Base-by-base conservation (phyloP, 1,140 invertebrate species). In the Contarinia nasturtii region DNA sequence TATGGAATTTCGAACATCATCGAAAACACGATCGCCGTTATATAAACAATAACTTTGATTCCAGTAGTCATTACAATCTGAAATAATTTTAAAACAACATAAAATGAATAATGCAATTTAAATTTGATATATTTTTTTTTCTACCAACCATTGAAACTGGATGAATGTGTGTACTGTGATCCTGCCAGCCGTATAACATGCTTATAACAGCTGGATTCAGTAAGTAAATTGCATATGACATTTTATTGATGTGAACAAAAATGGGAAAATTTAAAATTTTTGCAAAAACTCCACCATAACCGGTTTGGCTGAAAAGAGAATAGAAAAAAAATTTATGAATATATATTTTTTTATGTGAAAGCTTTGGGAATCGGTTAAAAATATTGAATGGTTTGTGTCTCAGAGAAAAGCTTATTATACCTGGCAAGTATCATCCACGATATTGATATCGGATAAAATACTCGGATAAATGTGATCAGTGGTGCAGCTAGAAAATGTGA, bases 391-490 rank as follows among this genome's bases (percentile, higher is more conserved):
- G n/a, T n/a, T n/a, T n/a, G n/a, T n/a, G n/a, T n/a, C n/a, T n/a
- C n/a, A n/a, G n/a, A n/a, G n/a, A n/a, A n/a, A n/a, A n/a, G n/a
- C n/a, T n/a, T n/a, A n/a, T n/a, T n/a, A n/a, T n/a, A n/a, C n/a
- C n/a, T n/a, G 37, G 61, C 60, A 11, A 58, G 47, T 33, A 63
- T 55, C 58, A 63, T 63, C 60, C 61, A 63, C 43, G 56, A 60
- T 44, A 61, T 41, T 7, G 51, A 51, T 0, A 58, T 22, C 11
- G 58, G 54, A 34, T 63, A 63, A 7, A 54, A 33, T 5, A 46
- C 40, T 1, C 61, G 47, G 0, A 61, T 61, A 20, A 60, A 36
- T 1, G 56, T 56, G 45, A 60, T 58, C 7, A 63, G 21, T 1
- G 55, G 51, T 7, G 55, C 53, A 12, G 59, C 51, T 8, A 54